Percentiles rank a stretch among this genome's conserved stretches.
phyloP scores from a whole-genome alignment of 2,113 vertebrate genomes.

The Platysternon megacephalum region DNA sequence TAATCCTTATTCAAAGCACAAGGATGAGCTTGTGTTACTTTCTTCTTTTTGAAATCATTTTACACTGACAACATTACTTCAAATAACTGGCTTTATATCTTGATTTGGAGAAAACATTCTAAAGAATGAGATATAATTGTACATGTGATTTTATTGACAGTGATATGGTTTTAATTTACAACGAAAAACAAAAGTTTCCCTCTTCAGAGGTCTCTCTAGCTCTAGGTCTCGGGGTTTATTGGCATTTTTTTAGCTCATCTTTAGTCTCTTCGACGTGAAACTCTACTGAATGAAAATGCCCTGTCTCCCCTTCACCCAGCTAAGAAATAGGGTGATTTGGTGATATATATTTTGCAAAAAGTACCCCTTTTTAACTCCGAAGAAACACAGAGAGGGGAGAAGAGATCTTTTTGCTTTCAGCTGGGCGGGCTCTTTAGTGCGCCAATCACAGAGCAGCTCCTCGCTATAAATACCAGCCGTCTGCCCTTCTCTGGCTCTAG shows the following conservation, averaged over 20 bases:
- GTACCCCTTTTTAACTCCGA: slow-evolving; percentile 60
- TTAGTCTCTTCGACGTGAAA: slow-evolving; percentile 31
- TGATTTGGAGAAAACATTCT: slow-evolving; percentile 57
- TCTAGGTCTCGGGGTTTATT: slow-evolving; percentile 64
- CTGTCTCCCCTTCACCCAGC: slow-evolving; percentile 39
- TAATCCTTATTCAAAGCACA: slow-evolving; percentile 74
- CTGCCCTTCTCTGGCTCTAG: rapidly evolving
- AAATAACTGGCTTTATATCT: slow-evolving; percentile 37
- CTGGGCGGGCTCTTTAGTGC: background rate
- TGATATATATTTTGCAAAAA: slow-evolving; percentile 64
- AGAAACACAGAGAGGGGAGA: slow-evolving; percentile 70
- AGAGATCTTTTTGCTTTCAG: background rate
- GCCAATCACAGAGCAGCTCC: slow-evolving; percentile 75
- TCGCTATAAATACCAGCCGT: slow-evolving; percentile 75
- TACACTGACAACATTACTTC: slow-evolving; percentile 54
- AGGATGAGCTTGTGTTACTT: slow-evolving; percentile 74
- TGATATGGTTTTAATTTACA: slow-evolving; percentile 71
- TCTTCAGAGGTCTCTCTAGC: slow-evolving; percentile 58
- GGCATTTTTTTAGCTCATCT: slow-evolving; percentile 54
- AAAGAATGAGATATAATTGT: slow-evolving; percentile 14
- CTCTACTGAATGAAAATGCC: slow-evolving; percentile 69
- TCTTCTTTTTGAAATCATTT: slow-evolving; percentile 71
- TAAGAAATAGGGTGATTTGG: slow-evolving; percentile 46
- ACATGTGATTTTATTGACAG: slow-evolving; percentile 16
- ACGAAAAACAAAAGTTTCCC: slow-evolving; percentile 76